A percentile compares a stretch with the other conserved stretches of the same genome.
These are phyloP conservation scores for Furnarius figulus DNA, from an alignment of 2,113 vertebrate genomes.

Conservation along the genomic window DNA sequence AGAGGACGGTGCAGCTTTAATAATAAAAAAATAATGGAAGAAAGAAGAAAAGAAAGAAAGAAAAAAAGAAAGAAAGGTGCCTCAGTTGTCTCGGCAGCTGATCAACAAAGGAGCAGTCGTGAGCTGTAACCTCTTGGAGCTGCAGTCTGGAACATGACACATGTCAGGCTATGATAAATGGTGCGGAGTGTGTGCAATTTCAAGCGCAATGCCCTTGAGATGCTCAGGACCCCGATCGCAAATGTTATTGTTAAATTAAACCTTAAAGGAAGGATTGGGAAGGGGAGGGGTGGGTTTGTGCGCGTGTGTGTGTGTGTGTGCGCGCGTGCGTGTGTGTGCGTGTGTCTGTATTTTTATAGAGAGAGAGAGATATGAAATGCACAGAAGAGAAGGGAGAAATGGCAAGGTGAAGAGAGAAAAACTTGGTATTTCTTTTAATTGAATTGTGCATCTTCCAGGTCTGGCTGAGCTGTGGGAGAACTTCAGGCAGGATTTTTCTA, in stretches of 20 bases:
- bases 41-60: constrained; percentile 47
- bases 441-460: constrained; percentile 5
- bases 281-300: constrained; percentile 54
- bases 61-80: constrained; percentile 78
- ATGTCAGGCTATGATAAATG: constrained; percentile 99
- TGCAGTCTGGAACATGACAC: constrained; percentile 99
- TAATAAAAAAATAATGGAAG: constrained; percentile 35
- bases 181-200: constrained; percentile 99
- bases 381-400: constrained; percentile 31
- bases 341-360: not conserved
- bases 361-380: constrained; percentile 1
- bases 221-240: constrained; percentile 96
- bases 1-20: constrained; percentile 75
- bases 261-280: constrained; percentile 90
- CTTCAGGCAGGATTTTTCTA: constrained; percentile 11
- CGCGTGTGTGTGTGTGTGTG: not conserved
- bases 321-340: not conserved
- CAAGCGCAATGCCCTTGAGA: constrained; percentile 99
- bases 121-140: constrained; percentile 98
- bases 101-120: constrained; percentile 99
- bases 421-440: constrained; percentile 51
- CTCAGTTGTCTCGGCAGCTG: constrained; percentile 87
- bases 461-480: not conserved
- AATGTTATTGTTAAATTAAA: constrained; percentile 99
- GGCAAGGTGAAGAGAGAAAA: constrained; percentile 27